Evolutionary conservation across 53 echinoderm and acorn worm species (phyloP).

Genomic region (Actinopyga echinites): DNA sequence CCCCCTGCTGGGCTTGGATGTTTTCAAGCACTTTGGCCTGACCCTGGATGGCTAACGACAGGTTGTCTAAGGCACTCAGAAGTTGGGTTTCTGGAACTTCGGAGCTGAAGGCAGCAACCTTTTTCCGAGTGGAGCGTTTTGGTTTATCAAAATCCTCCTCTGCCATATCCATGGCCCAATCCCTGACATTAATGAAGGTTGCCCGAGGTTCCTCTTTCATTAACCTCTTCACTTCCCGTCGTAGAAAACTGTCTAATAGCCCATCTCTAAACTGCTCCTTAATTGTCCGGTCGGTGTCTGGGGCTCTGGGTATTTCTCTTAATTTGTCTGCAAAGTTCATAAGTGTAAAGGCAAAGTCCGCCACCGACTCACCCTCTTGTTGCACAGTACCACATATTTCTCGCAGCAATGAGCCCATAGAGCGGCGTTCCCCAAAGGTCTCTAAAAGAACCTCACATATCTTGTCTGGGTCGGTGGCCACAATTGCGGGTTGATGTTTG

Average conservation of each 20-base stretch:
- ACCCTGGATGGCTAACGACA: background rate
- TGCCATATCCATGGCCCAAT: conserved; percentile 48
- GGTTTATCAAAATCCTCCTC: conserved; percentile 1
- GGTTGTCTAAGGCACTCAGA: background rate
- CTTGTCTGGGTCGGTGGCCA: background rate
- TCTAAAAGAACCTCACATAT: background rate
- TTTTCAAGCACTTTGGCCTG: background rate
- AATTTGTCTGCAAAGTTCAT: background rate
- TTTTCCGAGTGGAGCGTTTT: background rate
- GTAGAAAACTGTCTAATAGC: background rate
- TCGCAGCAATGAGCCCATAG: background rate
- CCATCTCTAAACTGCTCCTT: conserved; percentile 38
- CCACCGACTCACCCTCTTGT: background rate
- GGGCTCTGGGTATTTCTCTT: background rate
- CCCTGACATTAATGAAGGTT: conserved; percentile 26
- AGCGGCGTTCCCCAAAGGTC: background rate
- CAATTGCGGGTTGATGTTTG: background rate
- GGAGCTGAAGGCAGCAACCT: too few species aligned
- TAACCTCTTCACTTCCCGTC: conserved; percentile 19
- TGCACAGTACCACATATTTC: background rate
- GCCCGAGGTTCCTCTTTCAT: conserved; percentile 1
- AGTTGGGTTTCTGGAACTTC: background rate
- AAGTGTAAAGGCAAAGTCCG: background rate
- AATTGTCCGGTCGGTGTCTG: background rate
- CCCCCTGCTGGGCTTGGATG: background rate